Evolutionary conservation across 2,888 invertebrate genomes (phyloP).

Genomic region (Pogonocherus hispidulus): DNA sequence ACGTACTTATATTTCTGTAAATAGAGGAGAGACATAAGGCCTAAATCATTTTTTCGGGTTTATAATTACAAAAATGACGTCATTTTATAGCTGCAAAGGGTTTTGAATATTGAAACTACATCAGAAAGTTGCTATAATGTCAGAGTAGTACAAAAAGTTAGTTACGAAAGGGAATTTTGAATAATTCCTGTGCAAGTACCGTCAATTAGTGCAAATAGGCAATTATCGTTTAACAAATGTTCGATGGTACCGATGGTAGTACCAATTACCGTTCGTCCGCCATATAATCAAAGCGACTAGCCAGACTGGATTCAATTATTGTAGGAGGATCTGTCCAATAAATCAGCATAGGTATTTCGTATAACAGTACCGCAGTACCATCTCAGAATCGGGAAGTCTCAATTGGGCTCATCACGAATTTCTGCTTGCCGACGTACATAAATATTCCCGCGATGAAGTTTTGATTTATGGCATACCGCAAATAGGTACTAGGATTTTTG

Average conservation of each 20-base stretch:
- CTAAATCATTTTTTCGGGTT: no score
- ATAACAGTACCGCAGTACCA: constrained; percentile 10
- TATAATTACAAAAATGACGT: no score
- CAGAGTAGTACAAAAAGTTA: no score
- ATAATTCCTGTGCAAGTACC: background rate
- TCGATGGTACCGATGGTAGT: no score
- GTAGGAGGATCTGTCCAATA: constrained; percentile 6
- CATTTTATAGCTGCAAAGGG: no score
- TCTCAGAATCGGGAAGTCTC: background rate
- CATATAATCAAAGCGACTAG: background rate
- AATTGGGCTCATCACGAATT: background rate
- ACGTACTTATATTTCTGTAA: no score
- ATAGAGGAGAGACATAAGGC: no score
- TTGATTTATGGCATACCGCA: background rate
- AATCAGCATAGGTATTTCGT: background rate
- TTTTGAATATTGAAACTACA: background rate
- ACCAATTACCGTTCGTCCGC: constrained; percentile 1
- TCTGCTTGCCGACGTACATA: background rate
- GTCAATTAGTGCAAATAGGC: background rate
- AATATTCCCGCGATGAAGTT: background rate
- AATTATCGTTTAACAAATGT: background rate
- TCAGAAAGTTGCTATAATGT: no score
- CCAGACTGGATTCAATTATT: background rate
- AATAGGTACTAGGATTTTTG: background rate
- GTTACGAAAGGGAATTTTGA: no score